A percentile compares a stretch with the other conserved stretches of the same genome.
These are phyloP conservation scores for Dioctria rufipes DNA, from an alignment of 2,888 invertebrate genomes.

Conservation along the genomic window DNA sequence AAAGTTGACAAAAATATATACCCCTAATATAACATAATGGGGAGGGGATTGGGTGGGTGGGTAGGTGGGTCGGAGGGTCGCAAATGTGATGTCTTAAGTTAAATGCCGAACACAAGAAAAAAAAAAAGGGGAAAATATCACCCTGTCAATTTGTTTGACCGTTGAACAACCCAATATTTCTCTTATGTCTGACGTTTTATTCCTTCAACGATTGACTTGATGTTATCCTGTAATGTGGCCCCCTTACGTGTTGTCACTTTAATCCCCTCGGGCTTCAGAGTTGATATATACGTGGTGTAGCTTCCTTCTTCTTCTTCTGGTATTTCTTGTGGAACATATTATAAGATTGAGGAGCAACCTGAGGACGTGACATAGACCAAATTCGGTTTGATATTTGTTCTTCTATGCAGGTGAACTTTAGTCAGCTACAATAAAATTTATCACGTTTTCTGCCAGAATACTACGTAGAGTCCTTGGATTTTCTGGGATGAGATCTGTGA, in stretches of 20 bases:
- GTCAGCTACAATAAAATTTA: constrained; percentile 47
- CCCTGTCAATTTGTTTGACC: constrained; percentile 59
- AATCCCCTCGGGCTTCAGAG: constrained; percentile 53
- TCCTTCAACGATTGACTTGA: constrained; percentile 58
- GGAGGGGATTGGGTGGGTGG: not conserved
- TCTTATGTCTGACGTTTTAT: constrained; percentile 58
- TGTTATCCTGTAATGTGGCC: constrained; percentile 57
- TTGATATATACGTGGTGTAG: constrained; percentile 47
- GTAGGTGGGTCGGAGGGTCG: no score
- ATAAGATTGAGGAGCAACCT: constrained; percentile 31
- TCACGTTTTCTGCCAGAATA: constrained; percentile 40
- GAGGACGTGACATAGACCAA: constrained; percentile 55
- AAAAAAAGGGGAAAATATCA: constrained; percentile 46
- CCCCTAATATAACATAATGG: constrained; percentile 3
- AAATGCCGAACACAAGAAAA: constrained; percentile 31
- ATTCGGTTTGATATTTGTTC: constrained; percentile 50
- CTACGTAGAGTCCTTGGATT: not conserved
- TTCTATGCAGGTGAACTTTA: constrained; percentile 41
- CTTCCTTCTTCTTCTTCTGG: constrained; percentile 15
- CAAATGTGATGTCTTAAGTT: constrained; percentile 48
- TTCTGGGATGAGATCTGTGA: not conserved
- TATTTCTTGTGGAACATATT: not conserved
- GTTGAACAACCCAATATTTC: constrained; percentile 58
- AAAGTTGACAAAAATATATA: constrained; percentile 26
- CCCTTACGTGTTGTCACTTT: constrained; percentile 57